Base-by-base conservation (phyloP, 1,140 invertebrate genomes). In the Trichonephila inaurata region DNA sequence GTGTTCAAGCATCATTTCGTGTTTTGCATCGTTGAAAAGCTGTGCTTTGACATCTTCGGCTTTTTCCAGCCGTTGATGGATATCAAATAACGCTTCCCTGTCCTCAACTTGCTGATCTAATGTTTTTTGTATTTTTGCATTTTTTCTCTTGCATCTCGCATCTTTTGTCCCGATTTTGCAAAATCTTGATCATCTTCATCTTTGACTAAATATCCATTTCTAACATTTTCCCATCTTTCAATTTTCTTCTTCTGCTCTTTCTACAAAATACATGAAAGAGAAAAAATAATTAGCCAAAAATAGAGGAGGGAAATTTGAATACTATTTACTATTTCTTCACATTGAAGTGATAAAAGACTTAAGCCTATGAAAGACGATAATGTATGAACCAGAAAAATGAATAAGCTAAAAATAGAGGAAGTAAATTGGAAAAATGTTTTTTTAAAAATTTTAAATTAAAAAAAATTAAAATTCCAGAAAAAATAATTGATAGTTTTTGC, bases 21-120 rank as follows among this genome's bases (percentile, higher is more conserved):
- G 33, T 62, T 93, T 93, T 18, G 86, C 60, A 19, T 93, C 92
- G 51, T 77, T 93, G 28, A 93, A 93, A 19, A 93, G 44, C 51
- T 62, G 62, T 6, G 44, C 72, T 44, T 64, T 88, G 4, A 40
- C 10, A 2, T 81, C 85, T 44, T 93, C 85, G 24, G 85, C 85
- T 44, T 88, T 86, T 77, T 88, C 92, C 5, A 89, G 7, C 1
- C 77, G 51, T 7, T 81, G 64, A 5, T 81, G 24, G 51, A 62
- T 44, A 12, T 93, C 86, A 40, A 88, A 66, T 1, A 88, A n/a
- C 5, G 21, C 51, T 3, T 28, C 19, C 14, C 82, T 93, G 44
- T 60, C 66, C n/a, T 62, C 8, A 19, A 88, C n/a, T 62, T 93
- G 92, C 2, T 89, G 28, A 14, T 93, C 72, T 18, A 93, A 28